phyloP scores from a whole-genome alignment of 2,113 vertebrate genomes.

The Gadus chalcogrammus region DNA sequence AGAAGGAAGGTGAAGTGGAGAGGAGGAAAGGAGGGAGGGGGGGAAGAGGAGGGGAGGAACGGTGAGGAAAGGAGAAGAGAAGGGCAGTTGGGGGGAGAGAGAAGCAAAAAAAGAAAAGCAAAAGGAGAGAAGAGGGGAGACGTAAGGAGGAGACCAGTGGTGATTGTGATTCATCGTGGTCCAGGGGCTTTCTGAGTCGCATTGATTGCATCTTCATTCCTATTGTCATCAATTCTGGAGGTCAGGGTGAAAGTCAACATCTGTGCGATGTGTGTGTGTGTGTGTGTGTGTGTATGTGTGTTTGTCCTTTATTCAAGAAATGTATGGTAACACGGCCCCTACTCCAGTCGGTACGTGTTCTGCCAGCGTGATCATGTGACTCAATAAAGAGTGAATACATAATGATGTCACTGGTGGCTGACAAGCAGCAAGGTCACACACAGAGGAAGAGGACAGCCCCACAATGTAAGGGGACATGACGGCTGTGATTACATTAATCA shows the following conservation, averaged over 20 bases:
- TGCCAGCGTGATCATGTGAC: constrained; percentile 31
- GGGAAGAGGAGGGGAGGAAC: not conserved
- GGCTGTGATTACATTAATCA: too few relatives aligned
- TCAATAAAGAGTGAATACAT: constrained; percentile 35
- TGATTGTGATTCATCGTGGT: constrained; percentile 7
- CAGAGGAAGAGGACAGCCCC: not conserved
- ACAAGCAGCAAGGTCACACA: constrained; percentile 41
- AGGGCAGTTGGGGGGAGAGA: too few relatives aligned
- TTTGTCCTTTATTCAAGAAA: constrained; percentile 4
- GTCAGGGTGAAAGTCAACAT: constrained; percentile 41
- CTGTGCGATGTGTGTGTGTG: constrained; percentile 14
- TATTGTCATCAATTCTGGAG: constrained; percentile 25
- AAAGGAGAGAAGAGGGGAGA: too few relatives aligned
- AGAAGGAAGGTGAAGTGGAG: too few relatives aligned
- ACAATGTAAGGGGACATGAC: too few relatives aligned
- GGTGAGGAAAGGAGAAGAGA: too few relatives aligned
- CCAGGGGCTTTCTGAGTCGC: constrained; percentile 17
- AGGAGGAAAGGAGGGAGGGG: too few relatives aligned
- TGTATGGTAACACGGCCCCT: constrained; percentile 3
- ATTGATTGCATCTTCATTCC: constrained; percentile 29
- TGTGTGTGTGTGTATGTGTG: too few relatives aligned
- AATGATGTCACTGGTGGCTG: constrained; percentile 44
- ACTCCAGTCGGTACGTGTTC: constrained; percentile 19
- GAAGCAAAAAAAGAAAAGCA: too few relatives aligned
- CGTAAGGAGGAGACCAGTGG: not conserved